Evolutionary conservation across 2,888 invertebrate genomes (phyloP), one percentile per base, ranked within the genome.

Genomic region (Crioceris asparagi): DNA sequence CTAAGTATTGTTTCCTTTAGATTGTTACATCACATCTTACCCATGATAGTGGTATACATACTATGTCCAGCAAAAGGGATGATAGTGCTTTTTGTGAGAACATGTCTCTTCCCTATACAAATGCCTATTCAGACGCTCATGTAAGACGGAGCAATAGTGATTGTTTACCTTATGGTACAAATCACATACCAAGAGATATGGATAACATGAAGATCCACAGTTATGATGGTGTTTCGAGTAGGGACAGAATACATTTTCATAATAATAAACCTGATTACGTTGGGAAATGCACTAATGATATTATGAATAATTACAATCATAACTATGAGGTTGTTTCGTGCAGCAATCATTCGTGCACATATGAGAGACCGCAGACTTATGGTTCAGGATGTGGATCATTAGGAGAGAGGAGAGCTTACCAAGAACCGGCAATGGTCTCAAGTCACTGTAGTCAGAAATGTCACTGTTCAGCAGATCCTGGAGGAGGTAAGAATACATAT

Each of bases 11-110:
- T n/a, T n/a, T n/a, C n/a, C 33, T 39, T 26, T 15, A 50, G 49
- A 40, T 62, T 17, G 60, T 68, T 57, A 37, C 54, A 3, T 63
- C 62, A 11, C 57, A 63, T 47, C 43, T 59, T 19, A 59, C 67
- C 12, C 60, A 66, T 35, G 73, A 73, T 47, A 72, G 72, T 50
- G 72, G 72, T 7, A 67, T 72, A 18, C 60, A 68, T 32, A 72
- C 72, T 4, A 70, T 72, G 62, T 65, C 71, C 4, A 59, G 56
- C 15, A 59, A 60, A 38, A 50, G 59, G 32, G 62, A 60, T 12
- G 62, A 60, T 11, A 62, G 62, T 38, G 61, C 59, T 4, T 59
- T 57, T 39, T 61, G 60, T 43, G 61, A 61, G 31, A 52, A 53
- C 35, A 47, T 49, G 3, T 47, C 44, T 30, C 32, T 50, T 11